These are phyloP conservation scores for Mermis nigrescens DNA, from an alignment of 2,888 invertebrate genomes.

Conservation along the genomic window DNA sequence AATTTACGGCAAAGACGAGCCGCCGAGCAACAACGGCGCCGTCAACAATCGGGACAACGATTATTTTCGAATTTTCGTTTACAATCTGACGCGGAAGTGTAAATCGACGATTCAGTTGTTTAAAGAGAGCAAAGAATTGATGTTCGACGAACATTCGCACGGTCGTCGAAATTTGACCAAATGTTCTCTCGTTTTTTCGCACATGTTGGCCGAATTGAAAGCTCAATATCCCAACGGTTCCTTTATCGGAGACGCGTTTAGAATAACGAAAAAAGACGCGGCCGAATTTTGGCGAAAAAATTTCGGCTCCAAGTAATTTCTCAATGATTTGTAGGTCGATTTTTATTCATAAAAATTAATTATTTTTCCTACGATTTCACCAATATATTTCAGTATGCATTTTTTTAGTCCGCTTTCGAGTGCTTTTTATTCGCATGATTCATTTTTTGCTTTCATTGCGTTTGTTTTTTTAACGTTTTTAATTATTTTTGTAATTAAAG, in stretches of 20 bases:
- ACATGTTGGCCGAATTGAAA: conserved; percentile 96
- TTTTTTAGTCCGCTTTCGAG: too few relatives aligned
- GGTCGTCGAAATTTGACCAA: conserved; percentile 87
- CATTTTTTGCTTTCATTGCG: too few relatives aligned
- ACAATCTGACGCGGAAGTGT: conserved; percentile 92
- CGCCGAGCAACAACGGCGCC: background rate
- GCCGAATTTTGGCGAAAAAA: conserved; percentile 91
- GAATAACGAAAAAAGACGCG: conserved; percentile 96
- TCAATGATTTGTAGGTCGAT: too few relatives aligned
- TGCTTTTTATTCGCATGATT: too few relatives aligned
- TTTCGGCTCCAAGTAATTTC: conserved; percentile 85
- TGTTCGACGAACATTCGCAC: conserved; percentile 89
- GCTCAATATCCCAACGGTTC: conserved; percentile 76
- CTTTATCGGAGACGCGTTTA: conserved; percentile 87
- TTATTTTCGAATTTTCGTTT: conserved; percentile 90
- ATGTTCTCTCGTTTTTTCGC: conserved; percentile 91
- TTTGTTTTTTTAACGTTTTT: too few relatives aligned
- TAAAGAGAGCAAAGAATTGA: conserved; percentile 63
- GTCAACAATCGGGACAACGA: conserved; percentile 46
- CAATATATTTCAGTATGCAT: too few relatives aligned
- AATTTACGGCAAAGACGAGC: conserved; percentile 81
- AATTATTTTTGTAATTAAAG: too few relatives aligned
- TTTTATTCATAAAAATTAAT: too few relatives aligned
- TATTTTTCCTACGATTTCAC: too few relatives aligned
- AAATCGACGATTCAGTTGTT: conserved; percentile 95